Evolutionary conservation across 92 coral and sea anemone genomes (phyloP), one percentile per base, ranked within the genome.

Genomic region (Chrysogorgia sp.): DNA sequence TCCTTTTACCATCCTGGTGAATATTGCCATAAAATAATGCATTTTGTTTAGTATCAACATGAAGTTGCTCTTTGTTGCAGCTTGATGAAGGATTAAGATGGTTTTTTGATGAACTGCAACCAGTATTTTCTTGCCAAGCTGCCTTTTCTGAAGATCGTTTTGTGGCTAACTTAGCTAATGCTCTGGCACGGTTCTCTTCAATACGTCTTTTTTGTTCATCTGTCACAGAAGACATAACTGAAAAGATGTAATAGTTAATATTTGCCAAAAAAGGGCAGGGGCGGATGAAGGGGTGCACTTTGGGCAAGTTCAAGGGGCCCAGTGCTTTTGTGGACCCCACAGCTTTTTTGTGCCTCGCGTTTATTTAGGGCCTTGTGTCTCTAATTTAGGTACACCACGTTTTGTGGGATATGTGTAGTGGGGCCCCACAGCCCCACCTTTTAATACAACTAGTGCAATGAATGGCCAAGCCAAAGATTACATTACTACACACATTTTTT

Each of bases 151-250:
- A 43, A 26, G 66, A 9, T 26, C 23, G 67, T 33, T 71, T 91
- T 47, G 88, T 86, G 29, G 91, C 90, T 82, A 96, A 86, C 88
- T 87, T 89, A 78, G 90, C 92, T 47, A 94, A 83, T n/a, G 98
- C 98, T 82, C 85, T 94, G 13, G 88, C 90, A 24, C 98, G 96
- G 83, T 91, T 94, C 63, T 91, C 98, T 79, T 89, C 98, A 28
- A 94, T 94, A 64, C 91, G 88, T 52, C 70, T 86, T 40, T 82
- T 76, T 71, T 91, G 98, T 57, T 91, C 97, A 34, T 91, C 98
- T 23, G 98, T 83, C 37, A 94, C 79, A 24, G 89, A 84, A 56
- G 90, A 85, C 93, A 90, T 90, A 40, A 67, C 79, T 81, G 40
- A 14, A 43, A 37, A 1, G 35, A 0, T 14, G 28, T 4, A 4